Conservation (phyloP, 1,140 invertebrate genomes). For the Drosophila sp. region DNA sequence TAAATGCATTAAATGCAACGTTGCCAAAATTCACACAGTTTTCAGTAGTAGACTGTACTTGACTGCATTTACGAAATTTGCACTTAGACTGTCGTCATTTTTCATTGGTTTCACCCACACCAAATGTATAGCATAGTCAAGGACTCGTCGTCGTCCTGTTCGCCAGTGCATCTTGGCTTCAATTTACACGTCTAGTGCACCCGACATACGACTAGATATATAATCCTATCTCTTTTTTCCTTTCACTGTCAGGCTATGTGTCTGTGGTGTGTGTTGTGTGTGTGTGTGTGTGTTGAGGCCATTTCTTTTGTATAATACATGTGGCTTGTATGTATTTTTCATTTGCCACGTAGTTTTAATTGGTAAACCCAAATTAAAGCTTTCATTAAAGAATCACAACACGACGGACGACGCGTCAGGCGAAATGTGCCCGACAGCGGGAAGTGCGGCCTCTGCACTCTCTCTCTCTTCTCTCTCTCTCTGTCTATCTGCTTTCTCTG, state of each 20-base stretch:
- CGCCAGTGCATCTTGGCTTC: constrained; percentile 36
- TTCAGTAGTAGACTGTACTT: constrained; percentile 49
- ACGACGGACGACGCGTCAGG: constrained; percentile 34
- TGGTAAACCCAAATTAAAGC: constrained; percentile 82
- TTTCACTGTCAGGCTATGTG: not conserved
- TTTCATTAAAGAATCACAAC: constrained; percentile 83
- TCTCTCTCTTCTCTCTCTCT: not conserved
- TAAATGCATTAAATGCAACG: constrained; percentile 47
- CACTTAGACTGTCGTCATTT: constrained; percentile 32
- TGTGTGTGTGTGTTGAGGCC: constrained; percentile 4
- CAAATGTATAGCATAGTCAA: constrained; percentile 1
- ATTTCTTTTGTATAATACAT: constrained; percentile 41
- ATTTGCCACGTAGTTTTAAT: constrained; percentile 82
- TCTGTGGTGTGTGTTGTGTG: not conserved
- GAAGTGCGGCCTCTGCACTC: constrained; percentile 20
- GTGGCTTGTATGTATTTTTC: constrained; percentile 71
- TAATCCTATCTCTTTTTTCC: not conserved
- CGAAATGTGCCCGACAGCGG: constrained; percentile 44
- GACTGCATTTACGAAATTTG: constrained; percentile 42
- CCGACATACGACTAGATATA: constrained; percentile 9
- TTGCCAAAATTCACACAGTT: constrained; percentile 65
- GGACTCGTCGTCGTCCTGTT: constrained; percentile 11
- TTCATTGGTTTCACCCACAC: constrained; percentile 33
- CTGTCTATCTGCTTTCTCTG: constrained; percentile 14
- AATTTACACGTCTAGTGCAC: constrained; percentile 45